Percentiles rank a stretch among this genome's conserved stretches.
Evolutionary conservation across 2,113 vertebrate species (phyloP).

Genomic region (Labeo catla): DNA sequence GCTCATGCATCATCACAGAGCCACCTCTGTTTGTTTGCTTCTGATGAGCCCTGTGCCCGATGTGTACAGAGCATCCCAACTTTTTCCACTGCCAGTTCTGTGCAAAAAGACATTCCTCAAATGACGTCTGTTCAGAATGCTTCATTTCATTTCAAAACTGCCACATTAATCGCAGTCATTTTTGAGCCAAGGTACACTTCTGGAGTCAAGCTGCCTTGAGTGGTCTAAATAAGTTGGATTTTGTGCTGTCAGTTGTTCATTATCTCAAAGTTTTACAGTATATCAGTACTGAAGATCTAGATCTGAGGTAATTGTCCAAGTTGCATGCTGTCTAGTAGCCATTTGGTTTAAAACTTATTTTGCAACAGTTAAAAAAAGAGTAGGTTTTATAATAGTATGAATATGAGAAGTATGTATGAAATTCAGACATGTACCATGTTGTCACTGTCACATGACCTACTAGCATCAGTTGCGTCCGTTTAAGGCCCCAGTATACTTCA

Average conservation of each 20-base stretch:
- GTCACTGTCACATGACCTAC: no score
- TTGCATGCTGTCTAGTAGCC: no score
- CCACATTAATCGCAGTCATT: conserved; percentile 35
- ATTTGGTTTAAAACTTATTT: no score
- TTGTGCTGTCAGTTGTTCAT: neutral
- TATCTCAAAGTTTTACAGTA: neutral
- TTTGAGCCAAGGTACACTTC: conserved; percentile 35
- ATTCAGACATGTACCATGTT: neutral
- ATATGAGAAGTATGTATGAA: neutral
- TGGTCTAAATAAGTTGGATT: neutral
- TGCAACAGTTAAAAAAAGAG: no score
- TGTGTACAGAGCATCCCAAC: conserved; percentile 40
- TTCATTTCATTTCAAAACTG: conserved; percentile 43
- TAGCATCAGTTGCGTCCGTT: neutral
- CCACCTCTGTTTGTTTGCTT: conserved; percentile 50
- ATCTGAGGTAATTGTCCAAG: no score
- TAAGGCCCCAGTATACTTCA: no score
- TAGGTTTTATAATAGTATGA: no score
- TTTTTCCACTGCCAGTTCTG: conserved; percentile 27
- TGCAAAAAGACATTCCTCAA: conserved; percentile 45
- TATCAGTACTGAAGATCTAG: neutral
- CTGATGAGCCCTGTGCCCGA: conserved; percentile 30
- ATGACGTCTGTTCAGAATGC: conserved; percentile 38
- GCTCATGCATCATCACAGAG: conserved; percentile 49
- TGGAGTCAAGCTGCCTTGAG: neutral